Evolutionary conservation across 2,888 invertebrate species (phyloP).

Genomic region (Eulithis prunata): DNA sequence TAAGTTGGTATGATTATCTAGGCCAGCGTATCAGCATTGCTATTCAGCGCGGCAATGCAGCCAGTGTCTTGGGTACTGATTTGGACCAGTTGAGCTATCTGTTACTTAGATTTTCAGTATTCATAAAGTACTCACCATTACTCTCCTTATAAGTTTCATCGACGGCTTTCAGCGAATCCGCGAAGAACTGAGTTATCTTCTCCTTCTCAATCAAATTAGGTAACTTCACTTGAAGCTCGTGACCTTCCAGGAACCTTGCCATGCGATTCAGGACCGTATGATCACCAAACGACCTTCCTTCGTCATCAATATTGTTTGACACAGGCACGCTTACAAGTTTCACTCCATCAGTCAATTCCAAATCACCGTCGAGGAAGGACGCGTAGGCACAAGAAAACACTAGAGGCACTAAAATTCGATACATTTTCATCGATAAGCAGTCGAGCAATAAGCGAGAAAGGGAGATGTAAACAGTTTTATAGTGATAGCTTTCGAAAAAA

Average conservation of each 20-base stretch:
- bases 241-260: constrained; percentile 87
- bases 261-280: constrained; percentile 84
- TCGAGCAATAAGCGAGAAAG: constrained; percentile 75
- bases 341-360: constrained; percentile 86
- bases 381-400: constrained; percentile 54
- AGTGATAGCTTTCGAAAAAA: constrained; percentile 80
- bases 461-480: constrained; percentile 69
- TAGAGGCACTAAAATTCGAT: constrained; percentile 55
- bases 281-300: constrained; percentile 76
- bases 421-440: constrained; percentile 66
- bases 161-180: constrained; percentile 79
- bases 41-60: too few relatives aligned
- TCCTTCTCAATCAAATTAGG: constrained; percentile 88
- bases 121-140: constrained; percentile 65
- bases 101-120: not conserved
- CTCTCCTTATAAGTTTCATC: constrained; percentile 74
- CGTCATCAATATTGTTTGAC: constrained; percentile 79
- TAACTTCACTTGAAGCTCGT: constrained; percentile 89
- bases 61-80: too few relatives aligned
- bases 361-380: constrained; percentile 76
- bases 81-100: too few relatives aligned
- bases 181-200: constrained; percentile 85
- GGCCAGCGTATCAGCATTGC: too few relatives aligned
- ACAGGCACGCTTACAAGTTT: constrained; percentile 83
- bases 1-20: too few relatives aligned